Percentiles rank a stretch among this genome's conserved stretches.
phyloP scores from a whole-genome alignment of 2,797 vertebrate genomes.

The Delichon dasypus region DNA sequence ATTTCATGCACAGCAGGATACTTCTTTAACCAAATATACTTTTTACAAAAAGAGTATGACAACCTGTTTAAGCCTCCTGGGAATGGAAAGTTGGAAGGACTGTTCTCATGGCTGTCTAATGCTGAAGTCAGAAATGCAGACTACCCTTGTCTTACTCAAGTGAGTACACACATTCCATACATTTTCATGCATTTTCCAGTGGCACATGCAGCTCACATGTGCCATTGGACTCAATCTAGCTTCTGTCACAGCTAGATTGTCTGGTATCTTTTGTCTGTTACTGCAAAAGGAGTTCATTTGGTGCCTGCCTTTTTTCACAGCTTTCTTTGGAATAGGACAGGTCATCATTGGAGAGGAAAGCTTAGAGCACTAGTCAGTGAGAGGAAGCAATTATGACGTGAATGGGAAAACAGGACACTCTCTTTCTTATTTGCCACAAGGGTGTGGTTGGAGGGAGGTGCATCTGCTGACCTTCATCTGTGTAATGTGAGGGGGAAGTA shows the following conservation, averaged over 20 bases:
- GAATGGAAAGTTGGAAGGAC: background rate
- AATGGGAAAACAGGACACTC: background rate
- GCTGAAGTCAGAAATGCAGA: background rate
- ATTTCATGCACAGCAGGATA: background rate
- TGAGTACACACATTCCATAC: background rate
- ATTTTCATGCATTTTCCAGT: background rate
- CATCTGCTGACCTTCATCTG: background rate
- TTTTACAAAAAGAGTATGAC: background rate
- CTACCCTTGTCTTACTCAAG: background rate
- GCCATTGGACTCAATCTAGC: background rate
- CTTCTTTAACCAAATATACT: background rate
- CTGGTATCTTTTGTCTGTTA: background rate
- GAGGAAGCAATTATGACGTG: rapidly evolving
- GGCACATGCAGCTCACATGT: too few species aligned
- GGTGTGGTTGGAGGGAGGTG: background rate
- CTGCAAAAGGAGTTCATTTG: background rate
- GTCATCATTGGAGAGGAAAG: background rate
- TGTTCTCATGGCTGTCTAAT: background rate
- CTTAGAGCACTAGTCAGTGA: background rate
- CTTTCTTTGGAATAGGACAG: background rate
- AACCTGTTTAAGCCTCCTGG: background rate
- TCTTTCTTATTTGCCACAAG: background rate
- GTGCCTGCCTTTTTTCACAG: background rate
- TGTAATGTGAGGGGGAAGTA: background rate
- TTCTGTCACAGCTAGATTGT: background rate